Base-by-base conservation (phyloP, 2,888 invertebrate genomes). In the Patella pellucida region DNA sequence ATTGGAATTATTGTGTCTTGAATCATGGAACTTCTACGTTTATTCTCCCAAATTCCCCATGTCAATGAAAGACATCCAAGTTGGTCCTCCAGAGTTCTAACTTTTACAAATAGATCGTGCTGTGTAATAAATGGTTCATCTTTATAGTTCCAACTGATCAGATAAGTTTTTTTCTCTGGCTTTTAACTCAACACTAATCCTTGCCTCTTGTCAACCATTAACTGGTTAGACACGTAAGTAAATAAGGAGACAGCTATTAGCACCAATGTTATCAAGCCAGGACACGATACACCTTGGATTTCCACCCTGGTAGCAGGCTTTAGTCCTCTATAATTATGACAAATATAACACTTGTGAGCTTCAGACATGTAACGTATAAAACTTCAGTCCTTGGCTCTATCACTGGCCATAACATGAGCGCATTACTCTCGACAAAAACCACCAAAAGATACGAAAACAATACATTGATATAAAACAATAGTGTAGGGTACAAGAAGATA, bases 371-470 rank as follows among this genome's bases (percentile, higher is more conserved):
- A 62, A 41, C 41, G 62, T 62, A 62, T 62, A 62, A 62, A 62
- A 23, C 62, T 41, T 41, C 41, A 41, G 62, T 62, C 19, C 62
- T 62, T 62, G 62, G 23, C 62, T 62, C 62, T 62, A 62, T 23
- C 62, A 62, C 62, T 62, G 62, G 62, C 62, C 19, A 62, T 62
- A 62, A 62, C 62, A 62, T 62, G 19, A 62, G 56, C n/a, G 56
- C 15, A 62, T 62, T 23, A 62, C 62, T 62, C 62, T 62, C 62
- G 7, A 62, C 62, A 62, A 62, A 62, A 62, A 62, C 62, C 62
- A 62, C 62, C 62, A 62, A 41, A 62, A 62, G 62, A 62, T 62
- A 62, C 62, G 62, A 62, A 62, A 62, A 62, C 62, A 62, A 62
- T 62, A 62, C 62, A 62, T 41, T 62, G 62, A 62, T 62, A 62